Evolutionary conservation across 1,140 invertebrate species (phyloP).

Genomic region (Trachymyrmex septentrionalis): DNA sequence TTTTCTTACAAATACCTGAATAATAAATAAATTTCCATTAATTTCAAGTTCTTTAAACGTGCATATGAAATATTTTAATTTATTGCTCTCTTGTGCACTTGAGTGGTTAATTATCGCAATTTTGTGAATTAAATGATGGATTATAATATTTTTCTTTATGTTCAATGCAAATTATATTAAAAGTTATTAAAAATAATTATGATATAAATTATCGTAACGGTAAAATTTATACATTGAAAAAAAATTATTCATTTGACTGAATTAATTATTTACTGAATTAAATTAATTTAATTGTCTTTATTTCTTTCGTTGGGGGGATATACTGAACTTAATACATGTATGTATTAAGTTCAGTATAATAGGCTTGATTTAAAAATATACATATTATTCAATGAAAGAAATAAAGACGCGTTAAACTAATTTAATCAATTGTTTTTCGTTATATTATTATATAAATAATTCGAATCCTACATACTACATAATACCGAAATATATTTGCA

Average conservation of each 20-base stretch:
- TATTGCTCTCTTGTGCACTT: neutral
- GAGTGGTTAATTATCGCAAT: conserved; percentile 34
- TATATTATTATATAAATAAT: no score
- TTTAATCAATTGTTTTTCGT: no score
- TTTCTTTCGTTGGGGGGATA: no score
- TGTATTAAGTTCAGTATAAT: no score
- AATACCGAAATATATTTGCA: neutral
- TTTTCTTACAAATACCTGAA: neutral
- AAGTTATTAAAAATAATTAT: neutral
- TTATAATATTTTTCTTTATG: neutral
- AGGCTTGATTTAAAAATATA: no score
- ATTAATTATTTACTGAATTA: no score
- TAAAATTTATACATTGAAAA: neutral
- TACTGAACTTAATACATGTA: no score
- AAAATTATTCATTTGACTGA: no score
- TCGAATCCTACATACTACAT: neutral
- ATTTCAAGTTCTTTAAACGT: neutral
- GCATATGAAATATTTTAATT: conserved; percentile 28
- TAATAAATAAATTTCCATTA: neutral
- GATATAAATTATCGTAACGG: conserved; percentile 12
- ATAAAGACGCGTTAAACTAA: no score
- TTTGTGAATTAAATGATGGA: conserved; percentile 13
- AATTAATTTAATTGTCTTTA: no score
- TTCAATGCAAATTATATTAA: conserved; percentile 7
- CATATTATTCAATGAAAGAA: no score